These are phyloP conservation scores for Ptychochromis oligacanthus DNA, from an alignment of 2,113 vertebrate species.

Conservation along the genomic window DNA sequence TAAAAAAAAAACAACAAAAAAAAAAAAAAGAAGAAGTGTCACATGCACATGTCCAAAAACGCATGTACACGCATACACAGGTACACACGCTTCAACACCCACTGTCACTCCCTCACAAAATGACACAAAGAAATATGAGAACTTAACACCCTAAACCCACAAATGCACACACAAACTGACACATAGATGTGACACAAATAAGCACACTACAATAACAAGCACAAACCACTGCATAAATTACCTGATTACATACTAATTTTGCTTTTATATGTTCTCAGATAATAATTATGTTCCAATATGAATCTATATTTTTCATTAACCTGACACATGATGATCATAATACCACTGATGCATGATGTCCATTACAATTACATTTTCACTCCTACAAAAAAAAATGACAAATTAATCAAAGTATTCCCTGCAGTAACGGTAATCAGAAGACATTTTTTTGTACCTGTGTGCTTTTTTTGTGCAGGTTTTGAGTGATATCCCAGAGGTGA, in stretches of 20 bases:
- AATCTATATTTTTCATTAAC: not conserved
- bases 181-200: no score
- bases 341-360: not conserved
- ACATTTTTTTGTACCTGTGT: no score
- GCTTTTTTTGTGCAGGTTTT: not conserved
- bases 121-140: not conserved
- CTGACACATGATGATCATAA: not conserved
- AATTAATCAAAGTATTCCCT: not conserved
- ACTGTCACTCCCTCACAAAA: not conserved
- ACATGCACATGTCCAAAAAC: not conserved
- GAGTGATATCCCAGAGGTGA: not conserved
- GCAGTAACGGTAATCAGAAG: not conserved
- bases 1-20: no score
- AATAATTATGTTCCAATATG: not conserved
- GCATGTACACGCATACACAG: not conserved
- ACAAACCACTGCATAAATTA: not conserved
- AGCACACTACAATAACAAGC: no score
- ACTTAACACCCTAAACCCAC: not conserved
- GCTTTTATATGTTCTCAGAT: not conserved
- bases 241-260: not conserved
- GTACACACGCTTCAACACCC: not conserved
- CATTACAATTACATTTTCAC: not conserved
- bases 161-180: not conserved
- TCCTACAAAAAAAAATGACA: no score
- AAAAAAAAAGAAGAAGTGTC: not conserved